phyloP scores from a whole-genome alignment of 2,888 invertebrate genomes.

The Hesperia comma region DNA sequence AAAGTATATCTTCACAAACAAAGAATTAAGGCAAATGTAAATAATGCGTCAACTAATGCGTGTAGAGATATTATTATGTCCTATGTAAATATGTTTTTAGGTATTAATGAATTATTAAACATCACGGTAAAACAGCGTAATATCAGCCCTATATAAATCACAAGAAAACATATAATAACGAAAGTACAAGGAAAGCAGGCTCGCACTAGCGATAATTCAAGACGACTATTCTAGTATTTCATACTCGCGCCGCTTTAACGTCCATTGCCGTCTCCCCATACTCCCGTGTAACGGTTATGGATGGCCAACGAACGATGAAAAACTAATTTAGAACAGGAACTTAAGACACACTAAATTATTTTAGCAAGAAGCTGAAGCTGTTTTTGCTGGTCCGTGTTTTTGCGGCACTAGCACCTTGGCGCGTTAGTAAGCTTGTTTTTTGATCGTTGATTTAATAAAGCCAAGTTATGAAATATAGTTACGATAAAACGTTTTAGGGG shows the following conservation, averaged over 20 bases:
- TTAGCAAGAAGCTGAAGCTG: conserved; percentile 26
- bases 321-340: conserved; percentile 37
- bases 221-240: conserved; percentile 46
- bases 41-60: background rate
- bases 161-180: conserved; percentile 41
- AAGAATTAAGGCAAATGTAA: background rate
- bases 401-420: conserved; percentile 11
- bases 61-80: background rate
- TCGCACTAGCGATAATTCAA: conserved; percentile 45
- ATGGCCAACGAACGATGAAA: conserved; percentile 36
- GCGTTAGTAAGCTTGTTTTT: conserved; percentile 18
- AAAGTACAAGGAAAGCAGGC: conserved; percentile 45
- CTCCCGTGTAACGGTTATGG: conserved; percentile 30
- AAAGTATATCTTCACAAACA: too few species aligned
- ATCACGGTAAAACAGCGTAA: background rate
- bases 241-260: conserved; percentile 40
- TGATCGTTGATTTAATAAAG: conserved; percentile 28
- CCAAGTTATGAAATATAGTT: conserved; percentile 23
- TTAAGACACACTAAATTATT: conserved; percentile 37
- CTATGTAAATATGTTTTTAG: background rate
- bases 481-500: conserved; percentile 13
- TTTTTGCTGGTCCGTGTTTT: conserved; percentile 27
- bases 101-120: conserved; percentile 2
- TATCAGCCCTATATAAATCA: conserved; percentile 40
- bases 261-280: conserved; percentile 41